Conservation (phyloP, 2,113 vertebrate species). For the Thymallus thymallus region DNA sequence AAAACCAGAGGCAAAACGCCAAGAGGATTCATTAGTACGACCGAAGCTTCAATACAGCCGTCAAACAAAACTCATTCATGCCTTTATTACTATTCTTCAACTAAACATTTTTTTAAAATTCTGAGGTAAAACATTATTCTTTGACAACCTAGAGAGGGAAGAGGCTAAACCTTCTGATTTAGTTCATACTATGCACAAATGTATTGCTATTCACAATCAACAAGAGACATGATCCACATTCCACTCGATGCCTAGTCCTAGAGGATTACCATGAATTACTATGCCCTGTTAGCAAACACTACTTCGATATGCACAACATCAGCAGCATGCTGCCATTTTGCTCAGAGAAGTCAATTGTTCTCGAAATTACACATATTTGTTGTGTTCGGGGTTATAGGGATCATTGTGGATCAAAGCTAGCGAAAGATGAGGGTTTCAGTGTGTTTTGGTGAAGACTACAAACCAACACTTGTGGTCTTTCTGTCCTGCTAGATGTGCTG, state of each 20-base stretch:
- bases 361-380: neutral
- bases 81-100: neutral
- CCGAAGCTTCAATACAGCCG: too few relatives aligned
- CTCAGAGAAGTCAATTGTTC: neutral
- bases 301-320: neutral
- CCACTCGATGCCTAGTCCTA: slow-evolving; percentile 26
- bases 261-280: slow-evolving; percentile 17
- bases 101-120: neutral
- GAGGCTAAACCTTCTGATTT: slow-evolving; percentile 6
- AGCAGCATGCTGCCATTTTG: neutral
- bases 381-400: slow-evolving; percentile 6
- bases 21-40: neutral
- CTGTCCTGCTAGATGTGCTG: slow-evolving; percentile 45
- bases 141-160: neutral
- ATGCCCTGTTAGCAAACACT: neutral
- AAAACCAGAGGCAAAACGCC: slow-evolving; percentile 11
- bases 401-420: slow-evolving; percentile 7
- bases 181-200: slow-evolving; percentile 3
- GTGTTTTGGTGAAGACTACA: slow-evolving; percentile 48
- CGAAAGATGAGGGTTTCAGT: slow-evolving; percentile 7
- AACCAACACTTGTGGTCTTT: slow-evolving; percentile 41
- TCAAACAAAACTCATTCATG: neutral
- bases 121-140: neutral
- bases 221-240: slow-evolving; percentile 21
- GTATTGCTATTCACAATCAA: slow-evolving; percentile 34